Percentiles rank a stretch among this genome's conserved stretches.
Conservation (phyloP, 2,113 vertebrate species). For the Peromyscus californicus region DNA sequence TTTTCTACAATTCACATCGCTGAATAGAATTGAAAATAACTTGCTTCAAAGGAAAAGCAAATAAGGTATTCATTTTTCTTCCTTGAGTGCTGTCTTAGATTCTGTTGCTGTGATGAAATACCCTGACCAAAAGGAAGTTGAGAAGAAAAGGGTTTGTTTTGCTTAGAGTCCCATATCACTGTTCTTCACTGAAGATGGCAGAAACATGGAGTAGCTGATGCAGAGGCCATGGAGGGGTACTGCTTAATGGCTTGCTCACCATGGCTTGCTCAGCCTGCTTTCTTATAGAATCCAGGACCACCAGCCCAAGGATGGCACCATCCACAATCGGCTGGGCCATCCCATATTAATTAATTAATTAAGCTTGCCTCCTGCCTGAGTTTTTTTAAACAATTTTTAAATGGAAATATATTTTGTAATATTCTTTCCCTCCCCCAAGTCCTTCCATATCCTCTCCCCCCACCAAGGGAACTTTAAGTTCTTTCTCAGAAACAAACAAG, state of each 20-base stretch:
- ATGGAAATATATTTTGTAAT: background rate
- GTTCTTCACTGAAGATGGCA: background rate
- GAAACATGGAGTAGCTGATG: background rate
- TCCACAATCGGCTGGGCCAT: background rate
- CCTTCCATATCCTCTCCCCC: too few species aligned
- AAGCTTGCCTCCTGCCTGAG: background rate
- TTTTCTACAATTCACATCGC: slow-evolving; percentile 22
- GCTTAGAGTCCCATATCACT: background rate
- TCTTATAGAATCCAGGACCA: background rate
- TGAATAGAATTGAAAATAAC: background rate
- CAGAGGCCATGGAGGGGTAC: background rate
- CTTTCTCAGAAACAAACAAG: too few species aligned
- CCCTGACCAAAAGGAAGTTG: background rate
- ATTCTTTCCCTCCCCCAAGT: too few species aligned
- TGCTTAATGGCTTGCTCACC: background rate
- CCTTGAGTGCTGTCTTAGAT: background rate
- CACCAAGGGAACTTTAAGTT: too few species aligned
- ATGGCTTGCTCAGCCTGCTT: background rate
- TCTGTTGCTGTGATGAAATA: background rate
- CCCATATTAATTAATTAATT: background rate
- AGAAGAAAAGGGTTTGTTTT: background rate
- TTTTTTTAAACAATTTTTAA: background rate
- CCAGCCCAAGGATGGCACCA: background rate
- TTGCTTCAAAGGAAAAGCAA: slow-evolving; percentile 46
- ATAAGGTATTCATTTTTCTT: background rate